phyloP scores from a whole-genome alignment of 2,797 vertebrate species.

The Neoniphon sammara region DNA sequence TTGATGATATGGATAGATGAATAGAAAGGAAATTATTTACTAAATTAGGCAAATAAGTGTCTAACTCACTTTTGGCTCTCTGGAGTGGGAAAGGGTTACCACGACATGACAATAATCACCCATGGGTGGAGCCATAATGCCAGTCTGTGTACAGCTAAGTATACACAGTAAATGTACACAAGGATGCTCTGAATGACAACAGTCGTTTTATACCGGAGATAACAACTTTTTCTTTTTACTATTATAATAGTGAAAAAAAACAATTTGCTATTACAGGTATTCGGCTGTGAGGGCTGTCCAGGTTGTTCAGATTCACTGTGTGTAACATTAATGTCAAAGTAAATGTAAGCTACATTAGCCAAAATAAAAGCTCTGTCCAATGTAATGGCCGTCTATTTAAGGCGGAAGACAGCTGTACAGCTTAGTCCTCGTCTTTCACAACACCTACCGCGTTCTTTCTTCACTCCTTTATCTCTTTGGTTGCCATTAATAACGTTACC shows the following conservation, averaged over 20 bases:
- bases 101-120: neutral
- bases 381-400: neutral
- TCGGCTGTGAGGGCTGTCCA: too few relatives aligned
- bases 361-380: neutral
- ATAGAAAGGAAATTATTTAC: too few relatives aligned
- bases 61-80: too few relatives aligned
- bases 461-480: neutral
- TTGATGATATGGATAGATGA: too few relatives aligned
- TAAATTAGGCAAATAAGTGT: too few relatives aligned
- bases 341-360: neutral
- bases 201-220: neutral
- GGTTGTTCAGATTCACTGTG: too few relatives aligned
- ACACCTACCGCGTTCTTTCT: neutral
- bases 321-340: neutral
- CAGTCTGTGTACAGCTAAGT: neutral
- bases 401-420: neutral
- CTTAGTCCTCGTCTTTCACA: neutral
- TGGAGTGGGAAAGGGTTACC: too few relatives aligned
- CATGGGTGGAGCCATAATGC: conserved; percentile 24
- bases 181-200: neutral
- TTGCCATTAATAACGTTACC: conserved; percentile 23
- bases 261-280: too few relatives aligned
- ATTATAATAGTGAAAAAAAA: too few relatives aligned
- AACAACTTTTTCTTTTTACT: neutral
- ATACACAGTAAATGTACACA: neutral